Base-by-base conservation (phyloP, 1,140 invertebrate species). In the Apis cerana region DNA sequence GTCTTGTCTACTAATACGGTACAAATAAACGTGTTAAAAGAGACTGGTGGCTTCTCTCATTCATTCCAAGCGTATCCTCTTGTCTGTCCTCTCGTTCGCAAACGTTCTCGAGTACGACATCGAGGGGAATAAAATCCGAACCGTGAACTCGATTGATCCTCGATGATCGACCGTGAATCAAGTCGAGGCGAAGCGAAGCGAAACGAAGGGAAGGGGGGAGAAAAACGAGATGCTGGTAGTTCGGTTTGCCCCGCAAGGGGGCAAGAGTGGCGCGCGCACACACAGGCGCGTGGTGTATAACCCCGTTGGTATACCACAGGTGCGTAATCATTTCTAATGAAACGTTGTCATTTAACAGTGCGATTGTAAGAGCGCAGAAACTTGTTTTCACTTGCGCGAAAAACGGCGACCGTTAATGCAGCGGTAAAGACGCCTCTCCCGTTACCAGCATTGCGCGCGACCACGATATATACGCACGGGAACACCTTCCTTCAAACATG, bases 381-480 rank as follows among this genome's bases (percentile, higher is more conserved):
- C 93, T 91, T 94, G 93, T 93, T 94, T 94, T 93, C 93, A 93
- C 91, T 93, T 92, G 91, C 88, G 91, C 91, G 93, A 94, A 94
- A 94, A 94, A 94, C 93, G 89, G 67, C 92, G 90, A 94, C 93
- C 93, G 93, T 94, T 94, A 94, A 94, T 93, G 92, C 94, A 94
- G 93, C 93, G 93, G 93, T 94, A 94, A 94, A 94, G 93, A 94
- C 92, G 91, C 91, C 91, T 94, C 93, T 94, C 92, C 93, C 93
- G 93, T 94, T 94, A 94, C 89, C 89, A 91, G 89, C 83, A 88
- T 91, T 92, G 88, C 86, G 88, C 86, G 83, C 88, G 86, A 85
- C 75, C 85, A 80, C 79, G 84, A 80, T 79, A 81, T 87, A 88
- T 33, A 58, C 52, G 48, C 75, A 43, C 83, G 86, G 89, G 85